These are phyloP conservation scores for Notarius lentiginosus DNA, from an alignment of 2,113 vertebrate species.

Conservation along the genomic window DNA sequence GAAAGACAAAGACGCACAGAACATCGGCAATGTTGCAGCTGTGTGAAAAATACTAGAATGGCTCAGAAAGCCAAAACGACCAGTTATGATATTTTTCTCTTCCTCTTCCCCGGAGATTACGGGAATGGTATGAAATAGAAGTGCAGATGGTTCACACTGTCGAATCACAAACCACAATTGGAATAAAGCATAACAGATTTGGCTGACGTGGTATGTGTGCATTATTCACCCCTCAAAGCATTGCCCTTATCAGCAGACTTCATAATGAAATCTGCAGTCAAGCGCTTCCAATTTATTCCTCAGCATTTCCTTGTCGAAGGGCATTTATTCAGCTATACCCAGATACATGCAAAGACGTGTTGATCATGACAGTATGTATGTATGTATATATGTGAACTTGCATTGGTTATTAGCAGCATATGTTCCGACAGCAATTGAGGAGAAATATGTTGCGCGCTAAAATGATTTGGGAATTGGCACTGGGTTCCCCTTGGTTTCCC, in stretches of 20 bases:
- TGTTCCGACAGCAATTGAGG: slow-evolving; percentile 37
- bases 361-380: slow-evolving; percentile 12
- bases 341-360: slow-evolving; percentile 34
- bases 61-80: slow-evolving; percentile 39
- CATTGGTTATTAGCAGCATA: slow-evolving; percentile 36
- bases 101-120: slow-evolving; percentile 14
- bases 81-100: slow-evolving; percentile 27
- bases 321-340: slow-evolving; percentile 37
- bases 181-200: slow-evolving; percentile 42
- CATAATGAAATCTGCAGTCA: slow-evolving; percentile 56
- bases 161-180: slow-evolving; percentile 31
- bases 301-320: slow-evolving; percentile 36
- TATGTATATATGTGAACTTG: neutral
- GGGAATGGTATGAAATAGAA: slow-evolving; percentile 25
- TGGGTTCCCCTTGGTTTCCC: slow-evolving; percentile 35
- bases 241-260: slow-evolving; percentile 50
- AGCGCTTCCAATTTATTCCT: slow-evolving; percentile 52
- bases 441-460: slow-evolving; percentile 7
- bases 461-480: slow-evolving; percentile 35
- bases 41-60: slow-evolving; percentile 24
- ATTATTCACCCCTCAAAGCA: slow-evolving; percentile 42
- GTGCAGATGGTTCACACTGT: slow-evolving; percentile 35
- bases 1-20: slow-evolving; percentile 33
- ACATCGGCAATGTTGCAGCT: slow-evolving; percentile 30
- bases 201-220: slow-evolving; percentile 29